Base-by-base conservation (phyloP, 2,113 vertebrate species). In the Melanostigma gelatinosum region DNA sequence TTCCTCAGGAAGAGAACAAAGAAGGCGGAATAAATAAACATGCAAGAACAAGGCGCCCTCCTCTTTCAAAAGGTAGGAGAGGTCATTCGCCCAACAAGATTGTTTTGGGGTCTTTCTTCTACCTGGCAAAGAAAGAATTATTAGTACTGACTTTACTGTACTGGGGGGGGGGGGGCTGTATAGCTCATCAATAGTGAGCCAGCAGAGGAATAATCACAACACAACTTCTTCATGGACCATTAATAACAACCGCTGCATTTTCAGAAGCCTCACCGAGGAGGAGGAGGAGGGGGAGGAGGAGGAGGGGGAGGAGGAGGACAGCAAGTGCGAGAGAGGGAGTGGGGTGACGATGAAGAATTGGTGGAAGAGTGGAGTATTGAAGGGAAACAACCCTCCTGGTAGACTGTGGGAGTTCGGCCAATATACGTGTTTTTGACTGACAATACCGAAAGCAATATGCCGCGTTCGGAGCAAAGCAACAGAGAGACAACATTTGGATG, bases 151-250 rank as follows among this genome's bases (percentile, higher is more conserved):
- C 27, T 60, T 63, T n/a, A n/a, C n/a, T n/a, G n/a, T n/a, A n/a
- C n/a, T n/a, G n/a, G n/a, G n/a, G 18, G 9, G 8, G 1, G n/a
- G 4, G 11, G 40, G 22, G 71, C 57, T 69, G 16, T 54, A 42
- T 72, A 66, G 75, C 85, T 83, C 90, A 91, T 92, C 91, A 92
- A 86, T 88, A 92, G 84, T 40, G 74, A 88, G 81, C 65, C 67
- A 10, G 84, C 64, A 69, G 48, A 58, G 34, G 83, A 83, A 68
- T 72, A 74, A 82, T 72, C 61, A 71, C 18, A 67, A 46, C 69
- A 60, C 20, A 20, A 54, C 83, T 82, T 65, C 82, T 72, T 80
- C 76, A 80, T 66, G 63, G 74, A 50, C 75, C 85, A 89, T 89
- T 89, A 89, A 88, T 83, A 88, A 88, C 76, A 76, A 54, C 65